Conservation (phyloP, 2,113 vertebrate species). For the Ploceus nigricollis region DNA sequence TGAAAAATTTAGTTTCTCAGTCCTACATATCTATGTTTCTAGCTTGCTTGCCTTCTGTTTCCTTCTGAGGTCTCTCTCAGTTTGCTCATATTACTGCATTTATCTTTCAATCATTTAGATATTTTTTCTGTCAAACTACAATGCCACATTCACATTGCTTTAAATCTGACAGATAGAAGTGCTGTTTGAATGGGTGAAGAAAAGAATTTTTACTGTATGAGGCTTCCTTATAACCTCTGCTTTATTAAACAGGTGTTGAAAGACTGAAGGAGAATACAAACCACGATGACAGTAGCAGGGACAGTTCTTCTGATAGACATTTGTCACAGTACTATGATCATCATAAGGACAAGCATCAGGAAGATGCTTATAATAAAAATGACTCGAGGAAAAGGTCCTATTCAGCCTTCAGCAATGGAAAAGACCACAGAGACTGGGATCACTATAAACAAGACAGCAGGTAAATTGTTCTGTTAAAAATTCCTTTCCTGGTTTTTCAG, state of each 20-base stretch:
- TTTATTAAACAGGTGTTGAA: constrained; percentile 80
- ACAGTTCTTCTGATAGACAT: constrained; percentile 90
- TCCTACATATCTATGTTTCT: not conserved
- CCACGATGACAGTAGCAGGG: constrained; percentile 92
- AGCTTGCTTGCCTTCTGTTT: not conserved
- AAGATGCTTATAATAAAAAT: constrained; percentile 83
- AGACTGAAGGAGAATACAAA: constrained; percentile 86
- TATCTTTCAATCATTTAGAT: not conserved
- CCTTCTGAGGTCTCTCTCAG: not conserved
- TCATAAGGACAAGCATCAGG: constrained; percentile 82
- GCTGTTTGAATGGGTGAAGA: not conserved
- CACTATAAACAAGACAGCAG: constrained; percentile 87
- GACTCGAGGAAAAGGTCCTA: constrained; percentile 88
- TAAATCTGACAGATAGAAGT: not conserved
- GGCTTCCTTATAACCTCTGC: not conserved
- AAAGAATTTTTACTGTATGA: not conserved
- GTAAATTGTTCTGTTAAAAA: constrained; percentile 32
- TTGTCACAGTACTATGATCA: constrained; percentile 82
- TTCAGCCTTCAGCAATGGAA: constrained; percentile 91
- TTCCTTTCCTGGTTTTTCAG: not conserved
- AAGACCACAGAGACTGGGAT: constrained; percentile 91
- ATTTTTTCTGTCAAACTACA: not conserved
- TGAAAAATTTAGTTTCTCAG: not conserved
- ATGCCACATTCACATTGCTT: not conserved
- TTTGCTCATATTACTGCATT: not conserved